Percentiles rank a stretch among this genome's conserved stretches.
Conservation (phyloP, 2,888 invertebrate genomes). For the Gasteruption jaculator region DNA sequence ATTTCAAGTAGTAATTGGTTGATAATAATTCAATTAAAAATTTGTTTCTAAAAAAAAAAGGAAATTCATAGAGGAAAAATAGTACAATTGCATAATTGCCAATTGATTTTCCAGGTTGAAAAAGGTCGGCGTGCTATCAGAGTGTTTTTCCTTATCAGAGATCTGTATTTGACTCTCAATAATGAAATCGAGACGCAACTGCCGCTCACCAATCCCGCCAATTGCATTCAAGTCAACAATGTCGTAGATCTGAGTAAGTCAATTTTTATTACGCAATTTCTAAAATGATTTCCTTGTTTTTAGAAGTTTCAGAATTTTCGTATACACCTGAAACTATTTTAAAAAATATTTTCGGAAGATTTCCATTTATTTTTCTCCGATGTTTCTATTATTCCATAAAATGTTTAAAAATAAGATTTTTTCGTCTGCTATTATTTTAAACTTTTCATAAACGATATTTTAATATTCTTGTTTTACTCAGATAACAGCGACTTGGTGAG, state of each 20-base stretch:
- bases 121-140: slow-evolving; percentile 84
- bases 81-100: slow-evolving; percentile 6
- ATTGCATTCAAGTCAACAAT: slow-evolving; percentile 89
- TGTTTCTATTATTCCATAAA: not conserved
- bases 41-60: slow-evolving; percentile 17
- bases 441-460: slow-evolving; percentile 39
- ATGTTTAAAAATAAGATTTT: slow-evolving; percentile 3
- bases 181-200: slow-evolving; percentile 81
- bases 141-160: slow-evolving; percentile 84
- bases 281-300: not conserved
- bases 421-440: no score
- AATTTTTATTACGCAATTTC: slow-evolving; percentile 5
- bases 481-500: slow-evolving; percentile 97
- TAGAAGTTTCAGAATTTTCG: not conserved
- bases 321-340: no score
- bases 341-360: no score
- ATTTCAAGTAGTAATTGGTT: slow-evolving; percentile 1
- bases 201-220: slow-evolving; percentile 83
- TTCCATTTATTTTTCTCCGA: no score
- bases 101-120: slow-evolving; percentile 63
- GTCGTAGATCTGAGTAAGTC: slow-evolving; percentile 87
- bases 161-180: slow-evolving; percentile 73
- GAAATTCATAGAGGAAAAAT: slow-evolving; percentile 7
- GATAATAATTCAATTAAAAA: slow-evolving; percentile 9
- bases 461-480: slow-evolving; percentile 48